Evolutionary conservation across 2,888 invertebrate genomes (phyloP).

Genomic region (Esperia sulphurella): DNA sequence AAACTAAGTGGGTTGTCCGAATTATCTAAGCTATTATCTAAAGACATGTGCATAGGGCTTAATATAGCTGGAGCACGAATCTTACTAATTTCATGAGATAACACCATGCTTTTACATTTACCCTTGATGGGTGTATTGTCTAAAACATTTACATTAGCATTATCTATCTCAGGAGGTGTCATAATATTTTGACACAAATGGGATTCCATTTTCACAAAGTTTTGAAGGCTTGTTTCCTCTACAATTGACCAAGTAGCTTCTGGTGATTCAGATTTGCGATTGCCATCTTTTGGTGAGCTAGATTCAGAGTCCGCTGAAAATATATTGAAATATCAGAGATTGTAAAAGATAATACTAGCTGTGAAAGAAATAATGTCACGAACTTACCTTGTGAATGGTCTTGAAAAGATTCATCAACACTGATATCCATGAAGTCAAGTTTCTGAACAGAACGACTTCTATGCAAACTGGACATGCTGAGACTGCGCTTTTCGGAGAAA

Average conservation of each 20-base stretch:
- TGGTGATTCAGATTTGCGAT: conserved; percentile 12
- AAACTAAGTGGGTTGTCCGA: conserved; percentile 52
- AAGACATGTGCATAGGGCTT: conserved; percentile 60
- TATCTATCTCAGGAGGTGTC: conserved; percentile 41
- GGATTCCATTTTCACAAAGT: conserved; percentile 42
- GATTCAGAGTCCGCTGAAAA: conserved; percentile 52
- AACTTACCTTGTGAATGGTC: conserved; percentile 56
- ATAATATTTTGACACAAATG: conserved; percentile 29
- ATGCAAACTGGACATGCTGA: conserved; percentile 62
- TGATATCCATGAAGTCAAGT: conserved; percentile 77
- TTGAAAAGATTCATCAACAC: conserved; percentile 67
- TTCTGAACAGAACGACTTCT: conserved; percentile 72
- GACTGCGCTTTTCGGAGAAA: conserved; percentile 58
- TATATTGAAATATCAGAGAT: conserved; percentile 1
- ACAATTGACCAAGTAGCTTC: conserved; percentile 49
- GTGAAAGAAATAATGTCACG: background rate
- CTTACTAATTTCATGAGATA: conserved; percentile 64
- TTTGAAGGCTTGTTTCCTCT: conserved; percentile 46
- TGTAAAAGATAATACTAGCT: too few species aligned
- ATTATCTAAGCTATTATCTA: conserved; percentile 63
- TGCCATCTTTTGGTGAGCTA: conserved; percentile 29
- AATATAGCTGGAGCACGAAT: conserved; percentile 43
- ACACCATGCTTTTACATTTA: conserved; percentile 43
- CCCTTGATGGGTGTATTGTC: conserved; percentile 60
- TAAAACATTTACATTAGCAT: conserved; percentile 29